A percentile compares a stretch with the other conserved stretches of the same genome.
phyloP scores from a whole-genome alignment of 1,140 invertebrate species.

The Neotoxoptera formosana region DNA sequence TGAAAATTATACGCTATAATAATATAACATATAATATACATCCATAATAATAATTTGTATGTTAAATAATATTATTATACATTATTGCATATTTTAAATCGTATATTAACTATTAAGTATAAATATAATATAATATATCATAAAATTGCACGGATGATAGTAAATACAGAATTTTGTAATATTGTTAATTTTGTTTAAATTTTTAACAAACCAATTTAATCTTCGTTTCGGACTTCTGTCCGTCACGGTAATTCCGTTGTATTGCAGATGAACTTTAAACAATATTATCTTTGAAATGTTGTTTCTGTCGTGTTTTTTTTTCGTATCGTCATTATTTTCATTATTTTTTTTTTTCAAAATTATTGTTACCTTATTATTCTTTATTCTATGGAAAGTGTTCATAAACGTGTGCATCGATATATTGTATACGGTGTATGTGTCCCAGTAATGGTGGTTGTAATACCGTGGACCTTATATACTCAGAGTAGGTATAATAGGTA shows the following conservation, averaged over 20 bases:
- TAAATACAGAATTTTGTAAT: conserved; percentile 1
- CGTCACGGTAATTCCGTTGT: not conserved
- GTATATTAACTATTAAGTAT: conserved; percentile 14
- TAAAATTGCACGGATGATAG: conserved; percentile 18
- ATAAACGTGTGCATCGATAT: not conserved
- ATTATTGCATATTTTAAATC: conserved; percentile 38
- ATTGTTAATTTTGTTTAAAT: not conserved
- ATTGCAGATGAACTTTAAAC: not conserved
- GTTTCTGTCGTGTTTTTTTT: not conserved
- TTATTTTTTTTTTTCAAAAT: not conserved
- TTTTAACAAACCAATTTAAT: not conserved
- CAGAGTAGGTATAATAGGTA: not conserved
- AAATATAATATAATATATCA: not conserved
- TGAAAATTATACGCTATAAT: not conserved
- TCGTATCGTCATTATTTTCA: not conserved
- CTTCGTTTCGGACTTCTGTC: not conserved
- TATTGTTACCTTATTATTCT: not conserved
- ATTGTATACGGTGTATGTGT: not conserved
- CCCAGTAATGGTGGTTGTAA: not conserved
- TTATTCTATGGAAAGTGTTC: not conserved
- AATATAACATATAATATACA: not conserved
- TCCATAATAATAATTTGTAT: not conserved
- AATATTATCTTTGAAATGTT: not conserved
- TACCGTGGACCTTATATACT: not conserved
- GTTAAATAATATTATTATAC: conserved; percentile 22